phyloP scores from a whole-genome alignment of 1,140 invertebrate genomes.

The Nebria ingens region DNA sequence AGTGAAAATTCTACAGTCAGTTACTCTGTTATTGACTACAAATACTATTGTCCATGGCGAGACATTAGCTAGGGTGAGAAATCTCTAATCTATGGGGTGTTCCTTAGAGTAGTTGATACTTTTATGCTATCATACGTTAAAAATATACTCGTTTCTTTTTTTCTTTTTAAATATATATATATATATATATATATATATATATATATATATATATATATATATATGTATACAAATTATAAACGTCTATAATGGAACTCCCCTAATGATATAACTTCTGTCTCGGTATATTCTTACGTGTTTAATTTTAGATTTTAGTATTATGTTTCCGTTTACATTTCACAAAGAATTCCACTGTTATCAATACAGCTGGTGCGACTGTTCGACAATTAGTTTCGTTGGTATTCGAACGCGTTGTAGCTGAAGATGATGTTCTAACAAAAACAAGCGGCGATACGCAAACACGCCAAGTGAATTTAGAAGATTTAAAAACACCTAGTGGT shows the following conservation, averaged over 20 bases:
- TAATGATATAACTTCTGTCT: too few species aligned
- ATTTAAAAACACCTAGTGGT: constrained; percentile 66
- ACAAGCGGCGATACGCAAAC: constrained; percentile 27
- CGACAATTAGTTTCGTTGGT: constrained; percentile 92
- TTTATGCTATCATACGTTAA: constrained; percentile 1
- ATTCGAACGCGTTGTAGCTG: constrained; percentile 83
- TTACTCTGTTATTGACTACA: constrained; percentile 86
- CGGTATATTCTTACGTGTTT: too few species aligned
- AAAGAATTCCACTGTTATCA: constrained; percentile 87
- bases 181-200: too few species aligned
- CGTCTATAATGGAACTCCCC: too few species aligned
- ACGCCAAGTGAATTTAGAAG: constrained; percentile 57
- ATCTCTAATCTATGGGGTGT: constrained; percentile 5
- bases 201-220: too few species aligned
- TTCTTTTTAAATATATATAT: too few species aligned
- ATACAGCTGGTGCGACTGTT: constrained; percentile 94
- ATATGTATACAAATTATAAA: too few species aligned
- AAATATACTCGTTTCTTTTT: too few species aligned
- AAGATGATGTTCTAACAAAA: constrained; percentile 45
- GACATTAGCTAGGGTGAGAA: constrained; percentile 77
- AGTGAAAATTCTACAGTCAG: constrained; percentile 92
- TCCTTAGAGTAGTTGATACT: not conserved
- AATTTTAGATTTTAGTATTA: constrained; percentile 77
- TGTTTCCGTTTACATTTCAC: constrained; percentile 93
- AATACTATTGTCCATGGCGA: constrained; percentile 90